phyloP scores from a whole-genome alignment of 2,113 vertebrate species.

The Caranx ignobilis region DNA sequence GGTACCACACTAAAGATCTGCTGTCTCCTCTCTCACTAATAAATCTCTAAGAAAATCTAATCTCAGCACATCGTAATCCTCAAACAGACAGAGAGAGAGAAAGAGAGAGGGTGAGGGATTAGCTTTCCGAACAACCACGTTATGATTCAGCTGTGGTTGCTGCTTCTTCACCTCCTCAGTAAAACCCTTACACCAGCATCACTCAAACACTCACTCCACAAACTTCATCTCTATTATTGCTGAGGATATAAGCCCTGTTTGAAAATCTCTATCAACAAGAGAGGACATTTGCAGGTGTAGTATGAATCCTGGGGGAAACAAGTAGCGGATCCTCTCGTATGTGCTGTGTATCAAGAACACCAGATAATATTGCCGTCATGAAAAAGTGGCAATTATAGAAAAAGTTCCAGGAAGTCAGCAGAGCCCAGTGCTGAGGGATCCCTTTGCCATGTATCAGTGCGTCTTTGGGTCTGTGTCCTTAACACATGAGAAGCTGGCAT shows the following conservation, averaged over 20 bases:
- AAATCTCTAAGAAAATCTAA: constrained; percentile 73
- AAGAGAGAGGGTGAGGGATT: constrained; percentile 48
- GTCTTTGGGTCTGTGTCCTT: background rate
- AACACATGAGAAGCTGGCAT: constrained; percentile 24
- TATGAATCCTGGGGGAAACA: background rate
- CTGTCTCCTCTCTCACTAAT: constrained; percentile 34
- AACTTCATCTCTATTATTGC: background rate
- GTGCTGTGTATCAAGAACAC: background rate
- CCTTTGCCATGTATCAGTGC: background rate
- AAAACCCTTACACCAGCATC: background rate
- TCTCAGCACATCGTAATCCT: constrained; percentile 67
- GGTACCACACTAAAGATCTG: constrained; percentile 19
- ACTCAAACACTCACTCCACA: background rate
- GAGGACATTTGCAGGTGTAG: background rate
- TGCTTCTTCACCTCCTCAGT: background rate
- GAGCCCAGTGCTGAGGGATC: constrained; percentile 1
- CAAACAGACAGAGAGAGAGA: constrained; percentile 23
- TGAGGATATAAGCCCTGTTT: background rate
- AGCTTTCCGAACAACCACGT: constrained; percentile 35
- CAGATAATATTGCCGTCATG: background rate
- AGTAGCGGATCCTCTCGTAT: background rate
- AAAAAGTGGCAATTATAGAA: constrained; percentile 19
- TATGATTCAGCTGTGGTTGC: constrained; percentile 30
- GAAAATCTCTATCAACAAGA: background rate
- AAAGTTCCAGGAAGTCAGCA: constrained; percentile 14